A percentile compares a stretch with the other conserved stretches of the same genome.
phyloP scores from a whole-genome alignment of 2,113 vertebrate genomes.

The Neotoma lepida region DNA sequence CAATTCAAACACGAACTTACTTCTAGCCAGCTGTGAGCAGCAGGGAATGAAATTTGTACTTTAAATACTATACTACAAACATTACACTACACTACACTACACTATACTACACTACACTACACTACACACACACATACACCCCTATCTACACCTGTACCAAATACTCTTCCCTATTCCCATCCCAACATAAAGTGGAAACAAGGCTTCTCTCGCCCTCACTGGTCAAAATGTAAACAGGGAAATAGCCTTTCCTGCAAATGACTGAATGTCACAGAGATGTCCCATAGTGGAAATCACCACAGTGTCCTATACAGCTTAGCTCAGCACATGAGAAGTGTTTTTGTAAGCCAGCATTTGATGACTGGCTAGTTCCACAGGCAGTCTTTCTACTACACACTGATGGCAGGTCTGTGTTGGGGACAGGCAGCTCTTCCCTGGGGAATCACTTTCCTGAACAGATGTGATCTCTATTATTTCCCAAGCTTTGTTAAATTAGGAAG shows the following conservation, averaged over 20 bases:
- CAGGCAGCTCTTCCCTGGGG: background rate
- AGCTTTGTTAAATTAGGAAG: background rate
- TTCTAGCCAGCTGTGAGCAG: background rate
- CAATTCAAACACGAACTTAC: background rate
- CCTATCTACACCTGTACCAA: fast-evolving
- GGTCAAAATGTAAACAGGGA: background rate
- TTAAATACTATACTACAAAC: too few relatives aligned
- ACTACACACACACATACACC: background rate
- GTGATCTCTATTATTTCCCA: background rate
- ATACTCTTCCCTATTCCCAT: too few relatives aligned
- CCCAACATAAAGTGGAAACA: background rate
- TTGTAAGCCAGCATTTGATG: fast-evolving
- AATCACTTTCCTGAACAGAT: background rate
- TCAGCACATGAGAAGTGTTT: fast-evolving
- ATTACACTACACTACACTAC: background rate
- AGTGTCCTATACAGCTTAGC: background rate
- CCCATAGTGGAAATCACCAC: fast-evolving
- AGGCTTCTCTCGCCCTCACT: background rate
- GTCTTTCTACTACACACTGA: background rate
- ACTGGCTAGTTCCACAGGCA: background rate
- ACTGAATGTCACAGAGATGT: fast-evolving
- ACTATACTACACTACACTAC: background rate
- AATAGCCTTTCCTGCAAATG: background rate
- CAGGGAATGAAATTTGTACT: background rate
- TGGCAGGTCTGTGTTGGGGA: background rate